Conservation (phyloP, 2,113 vertebrate species). For the Lampris megalopsis region DNA sequence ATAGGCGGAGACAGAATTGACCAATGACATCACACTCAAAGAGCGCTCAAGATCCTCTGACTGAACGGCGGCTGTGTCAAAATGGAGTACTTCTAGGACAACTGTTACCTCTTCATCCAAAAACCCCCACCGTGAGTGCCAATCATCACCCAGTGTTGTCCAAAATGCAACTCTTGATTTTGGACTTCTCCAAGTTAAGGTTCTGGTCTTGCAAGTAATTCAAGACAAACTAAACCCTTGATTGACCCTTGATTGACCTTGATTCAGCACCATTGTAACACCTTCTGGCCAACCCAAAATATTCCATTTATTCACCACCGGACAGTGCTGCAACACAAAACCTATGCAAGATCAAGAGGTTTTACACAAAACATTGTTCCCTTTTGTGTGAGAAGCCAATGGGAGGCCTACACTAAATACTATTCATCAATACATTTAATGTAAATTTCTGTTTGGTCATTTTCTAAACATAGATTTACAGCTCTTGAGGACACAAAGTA, state of each 20-base stretch:
- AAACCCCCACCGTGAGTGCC: neutral
- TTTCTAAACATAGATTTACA: too few relatives aligned
- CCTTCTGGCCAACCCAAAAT: neutral
- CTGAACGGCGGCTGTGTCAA: neutral
- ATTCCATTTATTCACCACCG: neutral
- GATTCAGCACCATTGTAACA: neutral
- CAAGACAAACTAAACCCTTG: neutral
- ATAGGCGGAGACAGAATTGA: slow-evolving; percentile 39
- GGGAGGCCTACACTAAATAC: neutral
- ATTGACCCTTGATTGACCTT: neutral
- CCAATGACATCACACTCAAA: slow-evolving; percentile 21
- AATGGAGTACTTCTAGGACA: neutral
- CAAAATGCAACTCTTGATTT: neutral
- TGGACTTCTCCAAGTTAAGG: neutral
- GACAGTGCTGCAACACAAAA: neutral
- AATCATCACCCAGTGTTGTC: neutral
- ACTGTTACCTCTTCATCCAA: slow-evolving; percentile 1
- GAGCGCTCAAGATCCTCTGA: slow-evolving; percentile 12
- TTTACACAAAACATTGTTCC: neutral
- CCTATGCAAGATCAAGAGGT: neutral
- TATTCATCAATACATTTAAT: neutral
- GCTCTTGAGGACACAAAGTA: too few relatives aligned
- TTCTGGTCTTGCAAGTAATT: neutral
- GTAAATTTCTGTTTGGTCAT: too few relatives aligned
- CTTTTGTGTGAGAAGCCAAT: neutral